Base-by-base conservation (phyloP, 92 coral and sea anemone genomes). In the Blastomussa wellsi region DNA sequence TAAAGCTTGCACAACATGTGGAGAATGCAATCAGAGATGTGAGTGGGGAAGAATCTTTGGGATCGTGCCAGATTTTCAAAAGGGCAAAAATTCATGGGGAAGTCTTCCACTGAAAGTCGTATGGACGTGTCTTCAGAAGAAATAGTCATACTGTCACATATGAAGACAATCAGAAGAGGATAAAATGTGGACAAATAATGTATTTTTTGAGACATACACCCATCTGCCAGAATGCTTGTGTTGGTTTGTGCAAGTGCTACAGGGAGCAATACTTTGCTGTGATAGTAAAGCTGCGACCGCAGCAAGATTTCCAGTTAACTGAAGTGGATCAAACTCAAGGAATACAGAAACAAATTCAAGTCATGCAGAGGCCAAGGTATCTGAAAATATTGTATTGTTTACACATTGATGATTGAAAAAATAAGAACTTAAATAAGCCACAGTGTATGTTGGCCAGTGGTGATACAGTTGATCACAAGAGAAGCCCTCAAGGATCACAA, bases 81-180 rank as follows among this genome's bases (percentile, higher is more conserved):
- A 81, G 85, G 44, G 85, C 62, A 28, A 13, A 0, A 33, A 69
- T 81, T 51, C 20, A 81, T 67, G 85, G 65, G 2, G 86, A 68
- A 72, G 86, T 82, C 2, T 82, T 82, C 78, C 86, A 82, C 66
- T 82, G 65, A 26, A 82, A 65, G 38, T 53, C 66, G 0, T 82
- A 81, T 81, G 85, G 60, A 64, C 44, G 85, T 38, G 85, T 81
- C 47, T 64, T 32, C 77, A 81, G 76, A 82, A n/a, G 86, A 33
- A 82, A 82, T 33, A 82, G 86, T 51, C 16, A 82, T 31, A 82
- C 78, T 47, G 78, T 82, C 20, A 82, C 76, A 0, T 82, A 82
- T 36, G 67, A 82, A 29, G 86, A 76, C 67, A 52, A 52, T 76
- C 24, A 76, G 2, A 52, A 51, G 26, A 76, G 19, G 67, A 76